These are phyloP conservation scores for Portunus trituberculatus DNA, from an alignment of 1,140 invertebrate species.

Conservation along the genomic window DNA sequence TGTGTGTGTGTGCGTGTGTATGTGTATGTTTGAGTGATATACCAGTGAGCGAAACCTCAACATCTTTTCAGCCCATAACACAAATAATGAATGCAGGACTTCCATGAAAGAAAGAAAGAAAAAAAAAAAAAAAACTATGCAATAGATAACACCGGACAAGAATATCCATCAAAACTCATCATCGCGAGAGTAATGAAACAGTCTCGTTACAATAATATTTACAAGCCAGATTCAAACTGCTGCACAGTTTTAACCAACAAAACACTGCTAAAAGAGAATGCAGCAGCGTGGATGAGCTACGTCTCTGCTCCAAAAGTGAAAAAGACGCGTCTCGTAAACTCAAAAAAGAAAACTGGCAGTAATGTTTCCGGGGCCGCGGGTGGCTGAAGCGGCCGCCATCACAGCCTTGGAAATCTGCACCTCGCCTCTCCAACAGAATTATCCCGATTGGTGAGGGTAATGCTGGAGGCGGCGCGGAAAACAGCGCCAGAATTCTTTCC, in stretches of 20 bases:
- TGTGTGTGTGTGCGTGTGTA: neutral
- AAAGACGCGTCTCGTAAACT: constrained; percentile 17
- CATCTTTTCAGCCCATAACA: neutral
- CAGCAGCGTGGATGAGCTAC: neutral
- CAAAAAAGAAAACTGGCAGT: constrained; percentile 25
- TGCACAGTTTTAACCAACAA: neutral
- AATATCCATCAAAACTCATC: neutral
- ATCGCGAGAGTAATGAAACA: neutral
- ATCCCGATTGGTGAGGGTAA: constrained; percentile 45
- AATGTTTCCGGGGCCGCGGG: constrained; percentile 20
- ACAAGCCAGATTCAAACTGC: neutral
- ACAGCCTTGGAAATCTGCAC: neutral
- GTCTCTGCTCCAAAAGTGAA: neutral
- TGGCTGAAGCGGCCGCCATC: neutral
- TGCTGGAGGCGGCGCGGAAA: constrained; percentile 45
- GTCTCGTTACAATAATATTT: neutral
- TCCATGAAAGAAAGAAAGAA: neutral
- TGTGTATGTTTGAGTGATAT: neutral
- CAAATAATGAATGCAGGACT: neutral
- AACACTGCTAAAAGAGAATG: neutral
- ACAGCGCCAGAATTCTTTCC: constrained; percentile 47
- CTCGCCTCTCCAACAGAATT: constrained; percentile 35
- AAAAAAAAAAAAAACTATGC: neutral
- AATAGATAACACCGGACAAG: neutral
- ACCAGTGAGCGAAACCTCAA: neutral